phyloP scores from a whole-genome alignment of 2,113 vertebrate genomes.

The Rallus limicola region DNA sequence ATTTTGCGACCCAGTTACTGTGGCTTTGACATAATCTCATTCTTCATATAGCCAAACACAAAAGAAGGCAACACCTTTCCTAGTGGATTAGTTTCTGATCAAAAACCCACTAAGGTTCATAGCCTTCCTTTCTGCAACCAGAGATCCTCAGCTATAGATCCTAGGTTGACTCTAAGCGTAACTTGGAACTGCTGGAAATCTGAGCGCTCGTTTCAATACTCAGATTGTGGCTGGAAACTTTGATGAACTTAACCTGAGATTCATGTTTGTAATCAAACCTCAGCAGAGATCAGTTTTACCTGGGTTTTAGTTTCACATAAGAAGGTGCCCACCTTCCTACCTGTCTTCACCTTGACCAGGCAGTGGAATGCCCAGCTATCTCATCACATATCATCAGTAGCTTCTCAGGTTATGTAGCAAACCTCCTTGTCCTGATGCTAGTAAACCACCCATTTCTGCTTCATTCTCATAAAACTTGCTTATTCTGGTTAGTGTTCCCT shows the following conservation, averaged over 20 bases:
- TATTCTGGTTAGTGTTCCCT: background rate
- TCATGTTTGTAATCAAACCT: constrained; percentile 5
- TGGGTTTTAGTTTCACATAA: background rate
- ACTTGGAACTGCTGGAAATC: background rate
- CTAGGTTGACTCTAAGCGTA: background rate
- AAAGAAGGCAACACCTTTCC: background rate
- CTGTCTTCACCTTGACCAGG: constrained; percentile 4
- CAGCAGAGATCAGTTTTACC: background rate
- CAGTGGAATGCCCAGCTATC: background rate
- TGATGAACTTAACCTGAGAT: constrained; percentile 31
- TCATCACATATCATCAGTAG: background rate
- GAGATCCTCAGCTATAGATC: background rate
- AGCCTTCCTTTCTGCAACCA: background rate
- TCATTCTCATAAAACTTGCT: background rate
- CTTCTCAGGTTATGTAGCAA: background rate
- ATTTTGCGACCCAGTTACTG: background rate
- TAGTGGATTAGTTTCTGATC: background rate
- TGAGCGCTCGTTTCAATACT: background rate
- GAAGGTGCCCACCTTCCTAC: background rate
- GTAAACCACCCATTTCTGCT: background rate
- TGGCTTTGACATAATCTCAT: background rate
- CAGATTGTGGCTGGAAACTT: background rate
- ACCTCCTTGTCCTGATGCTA: background rate
- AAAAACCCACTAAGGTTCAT: background rate
- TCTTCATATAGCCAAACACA: background rate